Percentiles rank a stretch among this genome's conserved stretches.
Evolutionary conservation across 2,797 vertebrate genomes (phyloP).

Genomic region (Eleutherodactylus coqui): DNA sequence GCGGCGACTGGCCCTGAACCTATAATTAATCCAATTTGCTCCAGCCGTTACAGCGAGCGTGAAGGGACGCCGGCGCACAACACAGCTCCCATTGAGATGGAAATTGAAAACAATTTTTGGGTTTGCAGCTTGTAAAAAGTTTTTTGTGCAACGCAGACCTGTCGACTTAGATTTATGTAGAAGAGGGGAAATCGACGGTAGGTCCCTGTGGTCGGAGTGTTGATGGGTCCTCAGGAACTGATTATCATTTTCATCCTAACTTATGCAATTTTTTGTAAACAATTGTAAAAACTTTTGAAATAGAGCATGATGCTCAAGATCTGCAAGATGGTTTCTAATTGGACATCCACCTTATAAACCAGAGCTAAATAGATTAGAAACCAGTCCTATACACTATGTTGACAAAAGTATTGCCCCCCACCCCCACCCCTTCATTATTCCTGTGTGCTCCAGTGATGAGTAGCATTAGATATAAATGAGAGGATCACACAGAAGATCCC

Average conservation of each 20-base stretch:
- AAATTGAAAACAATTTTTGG: conserved; percentile 24
- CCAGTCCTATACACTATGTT: too few relatives aligned
- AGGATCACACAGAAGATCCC: too few relatives aligned
- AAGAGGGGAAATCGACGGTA: background rate
- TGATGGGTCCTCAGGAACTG: background rate
- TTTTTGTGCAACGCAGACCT: background rate
- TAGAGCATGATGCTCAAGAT: too few relatives aligned
- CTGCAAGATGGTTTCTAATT: background rate
- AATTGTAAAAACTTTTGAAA: background rate
- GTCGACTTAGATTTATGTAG: conserved; percentile 1
- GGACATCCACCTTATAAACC: too few relatives aligned
- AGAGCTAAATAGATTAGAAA: background rate
- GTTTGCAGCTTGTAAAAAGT: conserved; percentile 37
- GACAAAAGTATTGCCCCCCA: too few relatives aligned
- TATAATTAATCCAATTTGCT: conserved; percentile 29
- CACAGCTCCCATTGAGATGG: background rate
- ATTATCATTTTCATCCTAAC: background rate
- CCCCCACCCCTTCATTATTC: too few relatives aligned
- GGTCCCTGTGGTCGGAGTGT: conserved; percentile 24
- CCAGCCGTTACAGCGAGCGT: background rate
- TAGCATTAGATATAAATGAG: too few relatives aligned
- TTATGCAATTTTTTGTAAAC: background rate
- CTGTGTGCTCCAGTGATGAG: too few relatives aligned
- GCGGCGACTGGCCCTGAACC: background rate
- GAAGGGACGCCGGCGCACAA: background rate